A percentile compares a stretch with the other conserved stretches of the same genome.
These are phyloP conservation scores for Zeugodacus cucurbitae DNA, from an alignment of 1,140 invertebrate species.

Conservation along the genomic window DNA sequence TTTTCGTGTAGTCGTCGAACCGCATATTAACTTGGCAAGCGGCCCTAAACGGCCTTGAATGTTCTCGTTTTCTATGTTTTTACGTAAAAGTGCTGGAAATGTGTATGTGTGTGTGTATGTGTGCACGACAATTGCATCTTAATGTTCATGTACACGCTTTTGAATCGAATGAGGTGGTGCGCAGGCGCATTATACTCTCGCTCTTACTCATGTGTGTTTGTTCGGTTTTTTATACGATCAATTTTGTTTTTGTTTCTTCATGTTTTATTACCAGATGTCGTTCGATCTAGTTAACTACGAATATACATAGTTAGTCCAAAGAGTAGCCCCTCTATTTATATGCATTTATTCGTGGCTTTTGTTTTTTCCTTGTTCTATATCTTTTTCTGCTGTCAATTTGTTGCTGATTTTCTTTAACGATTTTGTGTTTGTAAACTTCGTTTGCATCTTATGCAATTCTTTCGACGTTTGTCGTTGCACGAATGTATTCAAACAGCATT, in stretches of 20 bases:
- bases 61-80: not conserved
- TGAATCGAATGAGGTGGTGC: not conserved
- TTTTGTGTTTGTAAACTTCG: not conserved
- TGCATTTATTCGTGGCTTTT: no score
- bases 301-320: not conserved
- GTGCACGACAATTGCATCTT: not conserved
- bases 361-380: not conserved
- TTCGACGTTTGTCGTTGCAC: not conserved
- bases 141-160: not conserved
- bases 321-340: no score
- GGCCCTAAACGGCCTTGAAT: conserved; percentile 3
- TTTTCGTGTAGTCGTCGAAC: not conserved
- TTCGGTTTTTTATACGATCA: not conserved
- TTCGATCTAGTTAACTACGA: conserved; percentile 1
- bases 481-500: not conserved
- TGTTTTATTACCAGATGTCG: not conserved
- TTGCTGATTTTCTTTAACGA: not conserved
- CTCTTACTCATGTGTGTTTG: not conserved
- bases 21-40: not conserved
- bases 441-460: not conserved
- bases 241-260: not conserved
- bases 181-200: not conserved
- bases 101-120: not conserved
- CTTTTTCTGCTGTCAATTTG: not conserved
- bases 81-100: not conserved